These are phyloP conservation scores for Eremophila alpestris DNA, from an alignment of 2,797 vertebrate species.

Conservation along the genomic window DNA sequence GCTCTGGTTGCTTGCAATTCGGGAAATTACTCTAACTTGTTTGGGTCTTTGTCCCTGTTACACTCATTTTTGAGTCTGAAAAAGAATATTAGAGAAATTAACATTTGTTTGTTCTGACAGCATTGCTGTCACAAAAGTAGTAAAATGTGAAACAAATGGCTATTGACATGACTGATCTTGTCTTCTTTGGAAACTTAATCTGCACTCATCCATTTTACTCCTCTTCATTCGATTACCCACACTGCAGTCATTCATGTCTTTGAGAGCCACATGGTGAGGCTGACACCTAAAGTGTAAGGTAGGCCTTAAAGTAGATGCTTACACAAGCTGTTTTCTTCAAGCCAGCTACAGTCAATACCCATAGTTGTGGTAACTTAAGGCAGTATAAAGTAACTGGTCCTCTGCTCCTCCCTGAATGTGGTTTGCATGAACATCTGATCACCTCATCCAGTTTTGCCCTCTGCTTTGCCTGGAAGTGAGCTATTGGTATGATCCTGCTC, in stretches of 20 bases:
- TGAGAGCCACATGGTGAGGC: not conserved
- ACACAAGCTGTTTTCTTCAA: not conserved
- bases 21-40: constrained; percentile 33
- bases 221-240: not conserved
- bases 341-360: not conserved
- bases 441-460: not conserved
- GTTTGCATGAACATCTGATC: not conserved
- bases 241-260: not conserved
- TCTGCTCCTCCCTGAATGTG: not conserved
- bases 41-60: constrained; percentile 11
- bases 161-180: constrained; percentile 4
- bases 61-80: not conserved
- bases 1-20: not conserved
- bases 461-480: not conserved
- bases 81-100: constrained; percentile 35
- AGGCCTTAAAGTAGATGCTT: not conserved
- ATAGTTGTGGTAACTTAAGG: not conserved
- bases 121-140: constrained; percentile 24
- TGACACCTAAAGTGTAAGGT: not conserved
- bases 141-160: constrained; percentile 28
- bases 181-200: constrained; percentile 21
- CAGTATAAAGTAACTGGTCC: not conserved
- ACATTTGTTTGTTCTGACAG: constrained; percentile 15
- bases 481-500: not conserved
- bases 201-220: not conserved